Base-by-base conservation (phyloP, 64 coral and sea anemone genomes). In the Catalaphyllia jardinei region DNA sequence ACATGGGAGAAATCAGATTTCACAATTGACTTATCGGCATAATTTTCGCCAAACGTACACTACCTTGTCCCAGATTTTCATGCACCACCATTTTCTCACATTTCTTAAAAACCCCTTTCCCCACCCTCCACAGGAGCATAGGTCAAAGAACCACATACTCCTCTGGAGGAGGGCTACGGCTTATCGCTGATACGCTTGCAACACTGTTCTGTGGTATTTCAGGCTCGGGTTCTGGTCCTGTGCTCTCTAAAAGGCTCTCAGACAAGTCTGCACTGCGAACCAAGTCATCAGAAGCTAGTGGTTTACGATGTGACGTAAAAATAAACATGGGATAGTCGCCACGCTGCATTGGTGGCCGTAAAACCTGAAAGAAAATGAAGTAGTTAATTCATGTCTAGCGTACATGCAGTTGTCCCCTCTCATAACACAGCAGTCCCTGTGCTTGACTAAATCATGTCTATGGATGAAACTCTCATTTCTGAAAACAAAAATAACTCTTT, bases 241-340 rank as follows among this genome's bases (percentile, higher is more conserved):
- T 51, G n/a, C 65, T 49, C 6, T 96, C 94, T 6, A 88, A 63
- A 29, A 96, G 80, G 74, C 94, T 96, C 79, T 96, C 94, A 13
- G 94, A 96, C 30, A 93, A 75, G 39, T 76, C 57, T 22, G 91
- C 89, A 28, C 82, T 84, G 59, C 46, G 88, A 10, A 96, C 52
- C 20, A 76, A 49, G 30, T 51, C 59, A 31, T 93, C 91, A 51
- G 87, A 49, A 2, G 84, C 94, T 28, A 60, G 71, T 16, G 91
- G 91, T 62, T 80, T 87, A 22, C 82, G 87, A 14, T 79, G 89
- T 14, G 72, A 60, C 7, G 94, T 61, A n/a, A 96, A 93, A 39
- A 96, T 93, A 78, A 96, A 96, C 94, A 96, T 96, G 6, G 94
- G 94, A 42, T 96, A 96, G 35, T 96, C 94, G 25, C 94, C 94